These are phyloP conservation scores for Sterrhoptilus dennistouni DNA, from an alignment of 2,113 vertebrate species.

Conservation along the genomic window DNA sequence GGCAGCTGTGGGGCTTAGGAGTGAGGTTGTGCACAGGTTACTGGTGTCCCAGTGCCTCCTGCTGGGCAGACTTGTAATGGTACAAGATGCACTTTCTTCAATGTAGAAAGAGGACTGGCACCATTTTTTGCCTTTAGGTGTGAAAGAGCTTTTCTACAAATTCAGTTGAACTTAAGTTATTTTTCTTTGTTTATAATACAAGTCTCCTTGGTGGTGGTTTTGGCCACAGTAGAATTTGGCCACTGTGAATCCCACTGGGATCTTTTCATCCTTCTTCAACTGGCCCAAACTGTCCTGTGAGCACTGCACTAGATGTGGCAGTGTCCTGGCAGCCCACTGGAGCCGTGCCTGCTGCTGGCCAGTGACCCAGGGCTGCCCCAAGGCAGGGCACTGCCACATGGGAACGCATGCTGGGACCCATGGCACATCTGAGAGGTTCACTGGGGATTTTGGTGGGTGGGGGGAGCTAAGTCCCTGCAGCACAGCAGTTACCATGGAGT, in stretches of 20 bases:
- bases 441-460: fast-evolving
- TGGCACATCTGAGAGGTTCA: neutral
- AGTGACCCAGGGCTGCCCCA: neutral
- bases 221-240: neutral
- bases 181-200: neutral
- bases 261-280: neutral
- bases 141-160: neutral
- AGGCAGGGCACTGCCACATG: neutral
- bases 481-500: neutral
- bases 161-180: neutral
- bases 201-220: neutral
- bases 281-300: fast-evolving
- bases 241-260: neutral
- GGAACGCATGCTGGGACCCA: neutral
- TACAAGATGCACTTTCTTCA: neutral
- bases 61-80: neutral
- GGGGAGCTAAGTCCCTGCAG: neutral
- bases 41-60: neutral
- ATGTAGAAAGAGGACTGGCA: neutral
- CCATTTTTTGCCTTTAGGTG: neutral
- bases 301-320: neutral
- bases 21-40: fast-evolving
- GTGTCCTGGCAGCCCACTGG: neutral
- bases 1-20: neutral
- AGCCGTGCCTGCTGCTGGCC: neutral